These are phyloP conservation scores for Danio jaintianensis DNA, from an alignment of 2,797 vertebrate genomes.

Conservation along the genomic window DNA sequence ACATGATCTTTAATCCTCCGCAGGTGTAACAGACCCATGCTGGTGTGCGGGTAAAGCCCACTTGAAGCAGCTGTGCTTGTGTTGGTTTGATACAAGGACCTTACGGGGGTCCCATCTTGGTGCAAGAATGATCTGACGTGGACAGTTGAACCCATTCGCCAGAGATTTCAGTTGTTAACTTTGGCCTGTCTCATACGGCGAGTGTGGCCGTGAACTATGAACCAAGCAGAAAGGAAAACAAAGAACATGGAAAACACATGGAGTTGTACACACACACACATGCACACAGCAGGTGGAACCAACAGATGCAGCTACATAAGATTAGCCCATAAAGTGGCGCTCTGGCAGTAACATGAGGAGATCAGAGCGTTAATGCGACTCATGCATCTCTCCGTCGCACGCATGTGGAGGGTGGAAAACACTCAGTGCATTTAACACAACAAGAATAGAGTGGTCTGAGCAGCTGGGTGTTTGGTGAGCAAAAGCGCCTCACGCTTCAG, in stretches of 20 bases:
- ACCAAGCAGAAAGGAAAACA: constrained; percentile 15
- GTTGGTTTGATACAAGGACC: constrained; percentile 34
- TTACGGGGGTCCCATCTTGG: not conserved
- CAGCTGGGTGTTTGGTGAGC: constrained; percentile 37
- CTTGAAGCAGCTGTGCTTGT: constrained; percentile 55
- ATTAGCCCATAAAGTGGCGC: constrained; percentile 32
- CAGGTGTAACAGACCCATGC: constrained; percentile 62
- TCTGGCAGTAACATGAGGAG: constrained; percentile 47
- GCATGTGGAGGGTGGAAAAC: constrained; percentile 24
- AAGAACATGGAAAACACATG: constrained; percentile 34
- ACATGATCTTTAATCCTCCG: constrained; percentile 63
- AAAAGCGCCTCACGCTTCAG: constrained; percentile 45
- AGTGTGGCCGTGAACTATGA: constrained; percentile 3
- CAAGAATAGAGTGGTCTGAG: constrained; percentile 21
- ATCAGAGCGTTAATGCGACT: constrained; percentile 31
- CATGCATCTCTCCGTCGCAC: not conserved
- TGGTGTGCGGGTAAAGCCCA: constrained; percentile 34
- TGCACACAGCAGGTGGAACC: constrained; percentile 48
- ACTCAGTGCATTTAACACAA: constrained; percentile 12
- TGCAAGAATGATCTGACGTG: not conserved
- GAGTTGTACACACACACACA: constrained; percentile 23
- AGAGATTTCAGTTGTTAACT: constrained; percentile 32
- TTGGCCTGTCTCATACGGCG: not conserved
- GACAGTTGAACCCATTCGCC: not conserved
- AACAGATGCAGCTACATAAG: constrained; percentile 46